A percentile compares a stretch with the other conserved stretches of the same genome.
phyloP scores from a whole-genome alignment of 2,888 invertebrate genomes.

The Chrysomela aeneicollis region DNA sequence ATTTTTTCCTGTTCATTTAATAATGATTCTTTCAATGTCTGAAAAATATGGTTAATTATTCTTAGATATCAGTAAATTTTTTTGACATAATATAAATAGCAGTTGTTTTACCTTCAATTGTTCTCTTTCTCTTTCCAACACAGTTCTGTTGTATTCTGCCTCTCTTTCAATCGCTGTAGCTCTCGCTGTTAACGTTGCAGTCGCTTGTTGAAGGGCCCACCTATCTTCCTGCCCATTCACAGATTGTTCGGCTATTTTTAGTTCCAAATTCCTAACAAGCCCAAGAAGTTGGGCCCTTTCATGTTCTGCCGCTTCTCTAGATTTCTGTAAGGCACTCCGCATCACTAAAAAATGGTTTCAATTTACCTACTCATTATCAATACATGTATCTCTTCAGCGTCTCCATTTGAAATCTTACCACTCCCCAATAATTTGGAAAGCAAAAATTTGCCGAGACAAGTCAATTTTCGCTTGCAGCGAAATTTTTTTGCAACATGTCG shows the following conservation, averaged over 20 bases:
- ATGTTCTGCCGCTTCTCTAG: constrained; percentile 65
- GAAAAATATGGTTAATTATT: no score
- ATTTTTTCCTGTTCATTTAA: constrained; percentile 68
- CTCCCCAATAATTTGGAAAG: no score
- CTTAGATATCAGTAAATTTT: neutral
- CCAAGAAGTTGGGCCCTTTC: constrained; percentile 66
- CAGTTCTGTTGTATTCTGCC: constrained; percentile 66
- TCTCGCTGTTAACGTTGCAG: constrained; percentile 68
- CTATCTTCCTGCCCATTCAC: constrained; percentile 57
- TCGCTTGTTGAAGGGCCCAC: constrained; percentile 67
- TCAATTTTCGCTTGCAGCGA: no score
- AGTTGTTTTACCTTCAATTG: constrained; percentile 64
- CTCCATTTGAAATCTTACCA: no score
- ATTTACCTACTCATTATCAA: neutral
- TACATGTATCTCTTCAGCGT: no score
- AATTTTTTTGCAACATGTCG: no score
- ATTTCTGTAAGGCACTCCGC: constrained; percentile 66
- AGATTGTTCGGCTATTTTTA: constrained; percentile 67
- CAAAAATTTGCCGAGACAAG: no score
- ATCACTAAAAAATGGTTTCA: constrained; percentile 60
- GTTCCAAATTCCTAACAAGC: constrained; percentile 66
- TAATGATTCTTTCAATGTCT: constrained; percentile 66
- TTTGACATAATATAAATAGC: neutral
- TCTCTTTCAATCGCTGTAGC: constrained; percentile 70
- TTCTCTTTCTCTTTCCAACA: constrained; percentile 68